A percentile compares a stretch with the other conserved stretches of the same genome.
These are phyloP conservation scores for Dione vanillae DNA, from an alignment of 2,888 invertebrate genomes.

Conservation along the genomic window DNA sequence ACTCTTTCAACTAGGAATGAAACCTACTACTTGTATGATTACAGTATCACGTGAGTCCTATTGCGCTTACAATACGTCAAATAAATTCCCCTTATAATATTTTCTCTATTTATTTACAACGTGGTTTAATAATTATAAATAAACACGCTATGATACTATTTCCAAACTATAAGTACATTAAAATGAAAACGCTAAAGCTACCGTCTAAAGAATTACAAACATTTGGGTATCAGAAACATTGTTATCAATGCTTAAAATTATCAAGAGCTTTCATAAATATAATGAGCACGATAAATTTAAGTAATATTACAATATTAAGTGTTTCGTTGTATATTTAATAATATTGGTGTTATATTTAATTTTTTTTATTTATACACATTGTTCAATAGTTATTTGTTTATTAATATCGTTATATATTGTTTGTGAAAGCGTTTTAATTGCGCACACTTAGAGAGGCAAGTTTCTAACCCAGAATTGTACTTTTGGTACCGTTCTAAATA, in stretches of 20 bases:
- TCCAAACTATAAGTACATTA: neutral
- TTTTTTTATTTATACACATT: neutral
- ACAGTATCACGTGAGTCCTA: neutral
- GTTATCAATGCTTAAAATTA: constrained; percentile 1
- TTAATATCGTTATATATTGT: too few relatives aligned
- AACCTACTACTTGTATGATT: neutral
- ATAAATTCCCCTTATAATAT: neutral
- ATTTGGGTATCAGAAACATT: neutral
- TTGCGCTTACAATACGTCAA: neutral
- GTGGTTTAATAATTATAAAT: constrained; percentile 11
- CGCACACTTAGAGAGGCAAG: too few relatives aligned
- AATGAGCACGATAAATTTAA: neutral
- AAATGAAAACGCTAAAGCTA: neutral
- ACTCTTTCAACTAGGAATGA: neutral
- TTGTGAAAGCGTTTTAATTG: too few relatives aligned
- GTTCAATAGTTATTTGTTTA: too few relatives aligned
- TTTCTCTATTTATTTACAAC: neutral
- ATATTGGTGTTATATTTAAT: neutral
- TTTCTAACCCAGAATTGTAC: too few relatives aligned
- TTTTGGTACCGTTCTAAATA: too few relatives aligned
- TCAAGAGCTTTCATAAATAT: neutral
- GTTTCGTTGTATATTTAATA: neutral
- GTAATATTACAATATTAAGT: neutral
- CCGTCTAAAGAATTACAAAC: neutral
- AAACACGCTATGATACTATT: constrained; percentile 6